Conservation (phyloP, 2,797 vertebrate species). For the Carduelis carduelis region DNA sequence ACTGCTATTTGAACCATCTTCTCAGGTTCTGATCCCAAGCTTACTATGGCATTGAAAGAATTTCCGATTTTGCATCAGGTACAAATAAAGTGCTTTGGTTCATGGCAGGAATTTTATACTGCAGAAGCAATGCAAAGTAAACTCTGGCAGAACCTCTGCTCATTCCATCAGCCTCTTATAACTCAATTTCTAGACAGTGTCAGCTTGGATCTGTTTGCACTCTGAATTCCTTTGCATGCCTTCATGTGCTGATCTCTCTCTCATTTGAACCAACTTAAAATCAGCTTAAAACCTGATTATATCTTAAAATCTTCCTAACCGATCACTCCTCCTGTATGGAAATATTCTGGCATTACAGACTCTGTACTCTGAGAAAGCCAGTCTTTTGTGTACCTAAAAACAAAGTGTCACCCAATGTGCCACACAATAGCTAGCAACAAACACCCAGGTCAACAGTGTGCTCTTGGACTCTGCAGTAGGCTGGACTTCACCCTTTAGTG, state of each 20-base stretch:
- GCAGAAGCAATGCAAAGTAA: not conserved
- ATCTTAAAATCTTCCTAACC: not conserved
- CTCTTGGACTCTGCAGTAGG: not conserved
- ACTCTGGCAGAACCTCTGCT: not conserved
- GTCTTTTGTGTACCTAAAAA: not conserved
- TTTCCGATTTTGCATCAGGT: not conserved
- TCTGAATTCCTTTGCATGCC: not conserved
- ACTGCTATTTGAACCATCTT: not conserved
- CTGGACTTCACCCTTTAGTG: not conserved
- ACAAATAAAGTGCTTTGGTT: not conserved
- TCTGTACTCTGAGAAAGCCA: not conserved
- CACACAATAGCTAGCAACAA: not conserved
- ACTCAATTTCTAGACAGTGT: not conserved
- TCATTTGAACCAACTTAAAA: not conserved
- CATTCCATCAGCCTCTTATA: not conserved
- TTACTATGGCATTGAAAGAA: not conserved
- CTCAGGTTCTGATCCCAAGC: not conserved
- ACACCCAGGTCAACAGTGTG: not conserved
- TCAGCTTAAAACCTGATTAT: not conserved
- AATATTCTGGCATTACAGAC: not conserved
- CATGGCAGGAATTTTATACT: not conserved
- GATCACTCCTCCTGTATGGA: not conserved
- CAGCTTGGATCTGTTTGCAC: not conserved
- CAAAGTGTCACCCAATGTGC: too few species aligned
- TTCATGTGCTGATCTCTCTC: not conserved